Conservation (phyloP, 35 echinoderm and acorn worm genomes). For the Hemicentrotus pulcherrimus region DNA sequence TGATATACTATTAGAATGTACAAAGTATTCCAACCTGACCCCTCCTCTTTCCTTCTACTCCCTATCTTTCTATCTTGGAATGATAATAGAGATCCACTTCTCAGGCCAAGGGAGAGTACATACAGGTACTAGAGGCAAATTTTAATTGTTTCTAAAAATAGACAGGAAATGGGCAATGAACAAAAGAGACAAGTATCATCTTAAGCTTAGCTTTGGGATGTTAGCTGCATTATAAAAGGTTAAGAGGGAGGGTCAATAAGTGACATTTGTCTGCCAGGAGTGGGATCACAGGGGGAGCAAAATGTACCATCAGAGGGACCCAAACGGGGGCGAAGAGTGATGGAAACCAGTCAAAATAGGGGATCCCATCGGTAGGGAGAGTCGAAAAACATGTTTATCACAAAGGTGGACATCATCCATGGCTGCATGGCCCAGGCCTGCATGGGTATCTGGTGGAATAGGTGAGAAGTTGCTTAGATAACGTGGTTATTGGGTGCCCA, state of each 20-base stretch:
- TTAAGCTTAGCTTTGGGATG: constrained; percentile 1
- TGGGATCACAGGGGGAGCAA: not conserved
- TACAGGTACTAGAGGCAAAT: not conserved
- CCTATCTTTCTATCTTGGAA: not conserved
- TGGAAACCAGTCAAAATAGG: constrained; percentile 2
- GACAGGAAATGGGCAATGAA: not conserved
- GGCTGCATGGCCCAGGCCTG: not conserved
- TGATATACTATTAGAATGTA: too few relatives aligned
- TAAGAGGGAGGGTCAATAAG: not conserved
- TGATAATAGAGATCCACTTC: not conserved
- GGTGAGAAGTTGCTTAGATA: not conserved
- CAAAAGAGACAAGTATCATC: constrained; percentile 9
- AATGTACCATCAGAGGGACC: not conserved
- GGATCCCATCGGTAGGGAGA: not conserved
- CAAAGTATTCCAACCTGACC: not conserved
- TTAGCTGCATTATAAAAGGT: not conserved
- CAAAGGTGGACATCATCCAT: not conserved
- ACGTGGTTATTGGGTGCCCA: not conserved
- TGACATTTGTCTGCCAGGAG: not conserved
- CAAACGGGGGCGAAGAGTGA: not conserved
- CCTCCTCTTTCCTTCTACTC: not conserved
- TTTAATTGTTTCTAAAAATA: not conserved
- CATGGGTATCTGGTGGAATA: not conserved
- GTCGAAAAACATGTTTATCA: not conserved
- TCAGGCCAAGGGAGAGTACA: not conserved